These are phyloP conservation scores for Sminthurides bifidus DNA, from an alignment of 1,140 invertebrate genomes.

Conservation along the genomic window DNA sequence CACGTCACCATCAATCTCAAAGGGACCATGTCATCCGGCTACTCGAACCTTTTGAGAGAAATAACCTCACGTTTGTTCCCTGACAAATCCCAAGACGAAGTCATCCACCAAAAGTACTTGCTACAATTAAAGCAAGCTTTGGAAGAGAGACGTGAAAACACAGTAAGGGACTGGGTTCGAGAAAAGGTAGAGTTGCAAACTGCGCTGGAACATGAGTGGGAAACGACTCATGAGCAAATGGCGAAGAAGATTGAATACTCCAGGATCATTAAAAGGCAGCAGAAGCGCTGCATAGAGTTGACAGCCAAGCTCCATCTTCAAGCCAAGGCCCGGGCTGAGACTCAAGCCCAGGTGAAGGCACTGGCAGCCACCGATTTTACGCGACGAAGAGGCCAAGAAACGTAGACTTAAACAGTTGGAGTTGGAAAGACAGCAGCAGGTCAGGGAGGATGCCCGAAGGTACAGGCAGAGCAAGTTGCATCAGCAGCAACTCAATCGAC, in stretches of 20 bases:
- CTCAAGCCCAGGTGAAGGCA: no score
- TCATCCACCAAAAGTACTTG: slow-evolving; percentile 24
- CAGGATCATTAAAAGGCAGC: slow-evolving; percentile 7
- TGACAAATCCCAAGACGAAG: slow-evolving; percentile 1
- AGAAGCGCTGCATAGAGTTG: slow-evolving; percentile 17
- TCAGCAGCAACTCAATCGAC: background rate
- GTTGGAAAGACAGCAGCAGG: background rate
- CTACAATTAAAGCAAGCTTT: slow-evolving; percentile 15
- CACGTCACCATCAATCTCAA: slow-evolving; percentile 6
- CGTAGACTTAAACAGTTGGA: no score
- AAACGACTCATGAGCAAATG: slow-evolving; percentile 5
- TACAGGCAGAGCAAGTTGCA: slow-evolving; percentile 8
- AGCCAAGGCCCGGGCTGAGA: no score
- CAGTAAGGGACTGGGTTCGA: slow-evolving; percentile 20
- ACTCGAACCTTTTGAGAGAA: background rate
- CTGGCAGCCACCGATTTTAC: no score
- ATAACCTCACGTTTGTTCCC: slow-evolving; percentile 15
- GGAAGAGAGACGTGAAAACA: slow-evolving; percentile 15
- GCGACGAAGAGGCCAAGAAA: no score
- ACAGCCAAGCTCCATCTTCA: no score
- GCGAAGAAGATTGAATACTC: slow-evolving; percentile 4
- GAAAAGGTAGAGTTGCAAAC: slow-evolving; percentile 23
- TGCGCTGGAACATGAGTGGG: slow-evolving; percentile 23
- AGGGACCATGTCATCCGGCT: background rate
- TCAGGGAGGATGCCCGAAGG: background rate